Evolutionary conservation across 2,888 invertebrate genomes (phyloP), one percentile per base, ranked within the genome.

Genomic region (Aromia moschata): DNA sequence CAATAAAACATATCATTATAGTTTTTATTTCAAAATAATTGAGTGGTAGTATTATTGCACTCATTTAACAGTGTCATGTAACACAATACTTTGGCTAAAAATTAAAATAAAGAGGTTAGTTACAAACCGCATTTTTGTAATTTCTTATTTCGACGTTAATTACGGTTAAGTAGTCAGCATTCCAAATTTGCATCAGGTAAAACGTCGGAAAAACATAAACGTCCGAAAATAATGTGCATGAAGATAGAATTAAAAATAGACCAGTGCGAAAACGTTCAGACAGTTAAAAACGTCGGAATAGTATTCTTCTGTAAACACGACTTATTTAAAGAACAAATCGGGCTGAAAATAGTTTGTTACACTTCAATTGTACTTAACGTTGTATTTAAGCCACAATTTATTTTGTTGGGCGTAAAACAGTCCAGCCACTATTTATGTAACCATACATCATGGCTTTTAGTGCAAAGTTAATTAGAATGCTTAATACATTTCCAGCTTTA

Each of bases 251-350:
- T 25, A 52, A 40, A 41, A 52, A 49, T 52, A 52, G 17, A 16
- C 41, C 25, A 18, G 31, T 52, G 52, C 52, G 52, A 52, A 52
- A 52, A 52, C 10, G 10, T 52, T 31, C 41, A 52, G 52, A 52
- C 52, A 41, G 40, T 15, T 49, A 49, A 49, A 49, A 49, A 49
- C 36, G 49, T 25, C 18, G 37, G 36, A 41, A 52, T 20, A 41
- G 38, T 18, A 41, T 52, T 52, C 52, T 52, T 55, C 46, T 46
- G 38, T 55, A 55, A 55, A 55, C 55, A 55, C 12, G 40, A 38
- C 55, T 43, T 53, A 58, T 52, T 58, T 58, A 44, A 45, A 44
- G 58, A 58, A 53, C 52, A 41, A 53, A 58, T 58, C 58, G 17
- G 31, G 31, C 45, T 46, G 36, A 17, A 58, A 56, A 56, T 56